Evolutionary conservation across 37 sponge, comb jelly and placozoan species (phyloP), one percentile per base, ranked within the genome.

Genomic region (Halisarca cf. caerulea): DNA sequence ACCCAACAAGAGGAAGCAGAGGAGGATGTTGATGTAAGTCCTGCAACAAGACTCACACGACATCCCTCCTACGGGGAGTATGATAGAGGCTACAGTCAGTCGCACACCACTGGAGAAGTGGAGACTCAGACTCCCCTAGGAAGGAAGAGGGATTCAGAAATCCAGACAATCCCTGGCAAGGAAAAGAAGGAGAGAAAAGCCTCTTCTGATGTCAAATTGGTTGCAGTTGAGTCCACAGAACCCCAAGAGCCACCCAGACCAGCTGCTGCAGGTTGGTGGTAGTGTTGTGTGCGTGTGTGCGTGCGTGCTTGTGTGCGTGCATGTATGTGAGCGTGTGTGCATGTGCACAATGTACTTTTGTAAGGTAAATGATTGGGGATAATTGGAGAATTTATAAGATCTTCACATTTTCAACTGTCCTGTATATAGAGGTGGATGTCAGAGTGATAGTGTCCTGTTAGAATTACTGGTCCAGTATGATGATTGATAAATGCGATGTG

Each of bases 101-200:
- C 66, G n/a, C 58, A 68, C 71, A 58, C 24, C 43, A 83, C 79
- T 64, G 88, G 79, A 18, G 83, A 88, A 45, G 79, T 77, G 33
- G 80, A 80, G 41, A 90, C 91, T 24, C 86, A 86, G 51, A 90
- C 91, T 39, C 84, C 84, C n/a, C 47, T 75, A 24, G 71, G 20
- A 0, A 54, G 36, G 39, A 81, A 37, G 41, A 85, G 55, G 44
- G 86, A 74, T 74, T 32, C 32, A 6, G 77, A 74, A 40, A 40
- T 74, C 0, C 77, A 74, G 45, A 74, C 77, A 17, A 20, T n/a
- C n/a, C 25, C 30, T 30, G 77, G 15, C 24, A 38, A 74, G 44
- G 77, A 44, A 15, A 40, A 74, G 45, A 42, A 44, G 77, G 45
- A 23, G 7, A 3, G 14, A 23, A n/a, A 6, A 24, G 45, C 3